Evolutionary conservation across 1,140 invertebrate genomes (phyloP).

Genomic region (Drosophila littoralis): DNA sequence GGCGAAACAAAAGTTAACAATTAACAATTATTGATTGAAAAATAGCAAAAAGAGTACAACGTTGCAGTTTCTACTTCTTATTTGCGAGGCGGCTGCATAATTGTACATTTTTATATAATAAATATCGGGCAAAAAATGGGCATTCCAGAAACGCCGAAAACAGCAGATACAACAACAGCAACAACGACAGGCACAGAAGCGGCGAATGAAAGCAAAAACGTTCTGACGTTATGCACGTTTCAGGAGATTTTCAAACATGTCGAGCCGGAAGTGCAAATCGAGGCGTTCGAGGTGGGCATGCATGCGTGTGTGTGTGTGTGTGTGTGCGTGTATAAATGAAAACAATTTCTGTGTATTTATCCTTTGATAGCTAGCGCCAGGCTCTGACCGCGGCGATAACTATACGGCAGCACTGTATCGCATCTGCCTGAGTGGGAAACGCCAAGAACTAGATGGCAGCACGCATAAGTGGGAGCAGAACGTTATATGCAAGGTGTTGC

Average conservation of each 20-base stretch:
- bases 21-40: conserved; percentile 35
- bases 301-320: neutral
- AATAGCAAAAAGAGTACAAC: conserved; percentile 2
- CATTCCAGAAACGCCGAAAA: conserved; percentile 67
- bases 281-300: conserved; percentile 70
- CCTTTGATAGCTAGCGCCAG: conserved; percentile 86
- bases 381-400: conserved; percentile 89
- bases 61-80: neutral
- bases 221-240: conserved; percentile 70
- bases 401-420: conserved; percentile 90
- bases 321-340: neutral
- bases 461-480: conserved; percentile 86
- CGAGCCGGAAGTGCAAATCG: conserved; percentile 79
- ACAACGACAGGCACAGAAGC: conserved; percentile 35
- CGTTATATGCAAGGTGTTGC: conserved; percentile 89
- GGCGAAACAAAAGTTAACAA: conserved; percentile 39
- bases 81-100: neutral
- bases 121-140: conserved; percentile 59
- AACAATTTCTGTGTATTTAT: conserved; percentile 20
- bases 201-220: conserved; percentile 50
- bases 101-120: conserved; percentile 11
- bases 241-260: conserved; percentile 73
- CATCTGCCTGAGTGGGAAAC: conserved; percentile 86
- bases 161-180: conserved; percentile 38
- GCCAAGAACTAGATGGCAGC: conserved; percentile 80